phyloP scores from a whole-genome alignment of 2,888 invertebrate genomes.

The Tetranychus truncatus region DNA sequence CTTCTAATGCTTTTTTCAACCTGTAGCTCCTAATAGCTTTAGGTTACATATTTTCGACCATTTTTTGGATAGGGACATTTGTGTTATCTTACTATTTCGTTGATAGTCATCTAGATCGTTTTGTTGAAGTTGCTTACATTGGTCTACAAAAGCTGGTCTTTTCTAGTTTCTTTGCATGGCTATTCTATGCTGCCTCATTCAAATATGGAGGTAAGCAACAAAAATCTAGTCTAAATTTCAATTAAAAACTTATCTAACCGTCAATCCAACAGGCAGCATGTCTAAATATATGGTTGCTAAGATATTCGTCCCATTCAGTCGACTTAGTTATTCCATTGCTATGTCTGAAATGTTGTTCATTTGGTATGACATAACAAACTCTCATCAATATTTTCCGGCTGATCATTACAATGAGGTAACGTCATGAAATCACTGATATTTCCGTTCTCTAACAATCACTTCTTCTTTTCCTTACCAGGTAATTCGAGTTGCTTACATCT shows the following conservation, averaged over 20 bases:
- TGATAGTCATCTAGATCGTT: background rate
- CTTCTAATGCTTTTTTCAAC: background rate
- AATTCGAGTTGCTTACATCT: background rate
- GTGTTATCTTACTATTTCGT: background rate
- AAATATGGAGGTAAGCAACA: background rate
- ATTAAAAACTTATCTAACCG: too few relatives aligned
- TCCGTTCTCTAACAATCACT: background rate
- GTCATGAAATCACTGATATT: background rate
- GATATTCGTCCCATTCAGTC: background rate
- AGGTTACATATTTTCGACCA: background rate
- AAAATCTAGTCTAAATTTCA: background rate
- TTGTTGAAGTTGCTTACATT: background rate
- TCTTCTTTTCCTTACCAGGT: background rate
- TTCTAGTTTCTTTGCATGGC: background rate
- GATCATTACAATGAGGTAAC: conserved; percentile 4
- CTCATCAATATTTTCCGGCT: conserved; percentile 8
- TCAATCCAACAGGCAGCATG: background rate
- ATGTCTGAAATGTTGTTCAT: conserved; percentile 9
- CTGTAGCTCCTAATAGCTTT: background rate
- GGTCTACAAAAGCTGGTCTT: background rate
- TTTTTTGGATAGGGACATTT: conserved; percentile 5
- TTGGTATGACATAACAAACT: conserved; percentile 4
- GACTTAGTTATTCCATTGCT: background rate
- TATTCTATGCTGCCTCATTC: background rate
- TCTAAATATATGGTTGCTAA: background rate